These are phyloP conservation scores for Balanococcus diminutus DNA, from an alignment of 2,888 invertebrate species.

Conservation along the genomic window DNA sequence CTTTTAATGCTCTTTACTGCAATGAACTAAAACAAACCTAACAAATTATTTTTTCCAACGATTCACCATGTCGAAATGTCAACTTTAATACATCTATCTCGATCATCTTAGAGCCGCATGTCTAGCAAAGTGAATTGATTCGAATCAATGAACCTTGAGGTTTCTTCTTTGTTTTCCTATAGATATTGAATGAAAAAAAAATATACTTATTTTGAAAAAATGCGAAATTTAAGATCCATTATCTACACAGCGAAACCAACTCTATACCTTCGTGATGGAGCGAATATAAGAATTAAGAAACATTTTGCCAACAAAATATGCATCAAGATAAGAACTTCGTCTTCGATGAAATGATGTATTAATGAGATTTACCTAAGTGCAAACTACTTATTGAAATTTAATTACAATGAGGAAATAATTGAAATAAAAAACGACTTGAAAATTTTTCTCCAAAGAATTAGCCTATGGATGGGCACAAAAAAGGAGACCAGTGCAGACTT, in stretches of 20 bases:
- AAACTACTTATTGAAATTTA: not conserved
- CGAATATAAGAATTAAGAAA: not conserved
- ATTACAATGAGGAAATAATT: not conserved
- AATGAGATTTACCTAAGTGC: not conserved
- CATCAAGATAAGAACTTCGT: not conserved
- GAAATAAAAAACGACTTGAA: not conserved
- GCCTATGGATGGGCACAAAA: too few species aligned
- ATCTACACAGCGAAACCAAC: not conserved
- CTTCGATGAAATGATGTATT: not conserved
- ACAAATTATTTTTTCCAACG: not conserved
- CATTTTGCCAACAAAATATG: not conserved
- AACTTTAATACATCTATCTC: not conserved
- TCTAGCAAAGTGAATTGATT: not conserved
- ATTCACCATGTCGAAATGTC: not conserved
- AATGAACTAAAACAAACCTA: not conserved
- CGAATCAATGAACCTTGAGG: not conserved
- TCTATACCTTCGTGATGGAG: not conserved
- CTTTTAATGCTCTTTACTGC: conserved; percentile 23
- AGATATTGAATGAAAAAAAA: not conserved
- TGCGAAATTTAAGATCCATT: not conserved
- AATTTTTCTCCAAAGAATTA: not conserved
- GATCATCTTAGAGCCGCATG: not conserved
- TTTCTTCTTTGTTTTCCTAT: not conserved
- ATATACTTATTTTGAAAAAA: not conserved
- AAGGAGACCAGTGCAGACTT: too few species aligned